A percentile compares a stretch with the other conserved stretches of the same genome.
Evolutionary conservation across 2,888 invertebrate species (phyloP).

Genomic region (Chymomyza fuscimana): DNA sequence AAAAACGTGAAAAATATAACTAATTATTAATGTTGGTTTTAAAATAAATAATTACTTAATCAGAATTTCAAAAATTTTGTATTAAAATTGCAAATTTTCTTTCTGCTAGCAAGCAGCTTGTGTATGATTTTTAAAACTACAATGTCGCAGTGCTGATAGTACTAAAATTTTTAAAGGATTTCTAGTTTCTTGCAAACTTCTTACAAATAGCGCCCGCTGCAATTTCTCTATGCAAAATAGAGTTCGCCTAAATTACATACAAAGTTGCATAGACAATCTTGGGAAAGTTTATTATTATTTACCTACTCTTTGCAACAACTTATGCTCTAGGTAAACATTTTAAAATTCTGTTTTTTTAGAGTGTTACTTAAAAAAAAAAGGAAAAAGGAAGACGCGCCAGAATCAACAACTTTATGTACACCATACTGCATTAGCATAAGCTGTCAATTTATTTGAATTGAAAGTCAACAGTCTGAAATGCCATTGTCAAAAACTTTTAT

Average conservation of each 20-base stretch:
- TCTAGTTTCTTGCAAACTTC: no score
- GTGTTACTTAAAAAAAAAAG: conserved; percentile 2
- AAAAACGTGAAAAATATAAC: no score
- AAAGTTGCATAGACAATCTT: not conserved
- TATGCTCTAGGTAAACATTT: not conserved
- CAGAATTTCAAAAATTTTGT: no score
- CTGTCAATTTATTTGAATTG: conserved; percentile 20
- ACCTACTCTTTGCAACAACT: not conserved
- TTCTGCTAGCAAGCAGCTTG: no score
- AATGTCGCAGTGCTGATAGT: no score
- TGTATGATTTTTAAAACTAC: no score
- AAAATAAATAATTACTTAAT: no score
- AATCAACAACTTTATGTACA: conserved; percentile 48
- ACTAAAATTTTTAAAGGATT: no score
- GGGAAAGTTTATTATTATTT: not conserved
- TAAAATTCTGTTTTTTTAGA: not conserved
- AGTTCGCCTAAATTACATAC: not conserved
- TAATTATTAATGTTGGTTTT: no score
- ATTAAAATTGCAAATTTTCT: no score
- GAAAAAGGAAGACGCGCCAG: conserved; percentile 26
- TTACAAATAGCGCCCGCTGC: no score
- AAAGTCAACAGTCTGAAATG: not conserved
- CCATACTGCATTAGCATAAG: conserved; percentile 59
- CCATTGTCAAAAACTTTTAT: not conserved
- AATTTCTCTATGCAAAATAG: not conserved